A percentile compares a stretch with the other conserved stretches of the same genome.
Evolutionary conservation across 2,888 invertebrate genomes (phyloP).

Genomic region (Agapostemon virescens): DNA sequence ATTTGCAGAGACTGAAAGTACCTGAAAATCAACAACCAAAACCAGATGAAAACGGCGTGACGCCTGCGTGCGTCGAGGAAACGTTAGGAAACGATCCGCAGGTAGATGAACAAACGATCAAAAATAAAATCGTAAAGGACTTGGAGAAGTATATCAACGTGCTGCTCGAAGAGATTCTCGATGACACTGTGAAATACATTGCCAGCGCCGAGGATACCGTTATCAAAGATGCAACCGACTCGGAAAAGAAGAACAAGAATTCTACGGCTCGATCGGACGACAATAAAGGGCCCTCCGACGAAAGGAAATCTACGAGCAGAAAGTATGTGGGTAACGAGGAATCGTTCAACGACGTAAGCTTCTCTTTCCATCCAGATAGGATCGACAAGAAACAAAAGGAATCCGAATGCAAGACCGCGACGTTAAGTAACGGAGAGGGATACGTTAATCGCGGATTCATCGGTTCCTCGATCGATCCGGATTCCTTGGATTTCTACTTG

Average conservation of each 20-base stretch:
- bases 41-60: not conserved
- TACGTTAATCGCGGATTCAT: conserved; percentile 76
- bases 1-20: conserved; percentile 63
- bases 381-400: conserved; percentile 36
- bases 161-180: conserved; percentile 77
- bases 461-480: conserved; percentile 73
- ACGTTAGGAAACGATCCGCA: not conserved
- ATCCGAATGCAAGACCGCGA: conserved; percentile 3
- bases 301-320: conserved; percentile 24
- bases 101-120: conserved; percentile 53
- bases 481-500: conserved; percentile 73
- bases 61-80: not conserved
- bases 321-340: conserved; percentile 23
- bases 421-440: conserved; percentile 62
- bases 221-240: conserved; percentile 19
- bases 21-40: conserved; percentile 29
- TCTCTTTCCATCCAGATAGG: conserved; percentile 63
- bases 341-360: conserved; percentile 68
- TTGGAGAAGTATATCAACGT: conserved; percentile 77
- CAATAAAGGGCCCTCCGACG: conserved; percentile 17
- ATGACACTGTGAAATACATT: conserved; percentile 75
- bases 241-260: conserved; percentile 18
- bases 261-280: conserved; percentile 11
- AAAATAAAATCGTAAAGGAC: conserved; percentile 75
- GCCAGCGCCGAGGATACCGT: conserved; percentile 64